These are phyloP conservation scores for Nomia melanderi DNA, from an alignment of 1,140 invertebrate genomes.

Conservation along the genomic window DNA sequence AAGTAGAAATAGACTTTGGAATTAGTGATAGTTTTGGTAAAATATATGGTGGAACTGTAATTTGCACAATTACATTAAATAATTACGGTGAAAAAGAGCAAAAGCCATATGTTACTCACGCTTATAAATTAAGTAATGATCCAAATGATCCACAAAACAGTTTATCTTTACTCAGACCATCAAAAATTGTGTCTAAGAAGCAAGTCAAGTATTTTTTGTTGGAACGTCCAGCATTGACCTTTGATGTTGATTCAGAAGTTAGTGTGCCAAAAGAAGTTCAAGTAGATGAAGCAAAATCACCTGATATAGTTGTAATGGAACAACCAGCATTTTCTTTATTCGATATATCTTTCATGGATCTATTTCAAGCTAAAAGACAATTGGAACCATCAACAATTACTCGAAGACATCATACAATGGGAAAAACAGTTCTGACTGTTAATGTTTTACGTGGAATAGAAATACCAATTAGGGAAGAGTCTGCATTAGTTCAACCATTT, in stretches of 20 bases:
- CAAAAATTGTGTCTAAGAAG: slow-evolving; percentile 38
- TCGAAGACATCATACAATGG: slow-evolving; percentile 55
- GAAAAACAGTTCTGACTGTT: slow-evolving; percentile 71
- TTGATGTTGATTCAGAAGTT: slow-evolving; percentile 34
- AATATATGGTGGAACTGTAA: slow-evolving; percentile 70
- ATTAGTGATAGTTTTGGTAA: slow-evolving; percentile 60
- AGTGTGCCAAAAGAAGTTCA: slow-evolving; percentile 13
- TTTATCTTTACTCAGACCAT: slow-evolving; percentile 55
- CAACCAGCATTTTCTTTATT: slow-evolving; percentile 71
- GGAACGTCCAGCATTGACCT: slow-evolving; percentile 62
- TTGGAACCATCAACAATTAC: slow-evolving; percentile 55
- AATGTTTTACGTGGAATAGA: slow-evolving; percentile 76
- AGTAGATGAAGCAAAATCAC: slow-evolving; percentile 43
- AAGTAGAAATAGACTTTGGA: slow-evolving; percentile 74
- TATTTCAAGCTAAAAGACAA: slow-evolving; percentile 70
- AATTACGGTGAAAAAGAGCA: slow-evolving; percentile 42
- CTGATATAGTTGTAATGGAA: slow-evolving; percentile 72
- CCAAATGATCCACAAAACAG: slow-evolving; percentile 76
- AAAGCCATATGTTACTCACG: slow-evolving; percentile 40
- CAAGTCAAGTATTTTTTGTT: slow-evolving; percentile 70
- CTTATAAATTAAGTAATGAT: slow-evolving; percentile 69
- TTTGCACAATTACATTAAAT: slow-evolving; percentile 70
- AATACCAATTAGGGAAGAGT: slow-evolving; percentile 78
- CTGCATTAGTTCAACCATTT: slow-evolving; percentile 74
- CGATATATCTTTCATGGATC: slow-evolving; percentile 68